Percentiles rank a stretch among this genome's conserved stretches.
Conservation (phyloP, 2,113 vertebrate species). For the Morone saxatilis region DNA sequence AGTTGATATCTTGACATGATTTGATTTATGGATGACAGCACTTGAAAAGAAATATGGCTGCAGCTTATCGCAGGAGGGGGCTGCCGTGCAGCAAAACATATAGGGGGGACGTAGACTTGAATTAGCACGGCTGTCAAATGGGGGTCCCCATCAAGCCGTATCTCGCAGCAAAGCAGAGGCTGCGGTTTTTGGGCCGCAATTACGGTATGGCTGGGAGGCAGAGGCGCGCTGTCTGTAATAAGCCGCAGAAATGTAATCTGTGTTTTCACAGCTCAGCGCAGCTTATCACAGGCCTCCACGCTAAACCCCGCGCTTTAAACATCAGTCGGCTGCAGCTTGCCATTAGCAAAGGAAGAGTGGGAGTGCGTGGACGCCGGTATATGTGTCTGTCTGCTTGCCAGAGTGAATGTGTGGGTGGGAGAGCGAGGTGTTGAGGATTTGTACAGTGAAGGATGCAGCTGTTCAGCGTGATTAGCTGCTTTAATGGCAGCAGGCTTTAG, state of each 20-base stretch:
- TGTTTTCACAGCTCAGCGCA: constrained; percentile 84
- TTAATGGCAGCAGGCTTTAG: constrained; percentile 68
- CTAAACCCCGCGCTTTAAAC: constrained; percentile 77
- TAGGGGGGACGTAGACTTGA: constrained; percentile 64
- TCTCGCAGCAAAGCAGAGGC: constrained; percentile 69
- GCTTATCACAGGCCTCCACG: constrained; percentile 82
- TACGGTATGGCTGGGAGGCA: constrained; percentile 73
- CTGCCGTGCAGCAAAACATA: constrained; percentile 39
- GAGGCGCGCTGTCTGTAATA: constrained; percentile 69
- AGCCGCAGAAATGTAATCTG: constrained; percentile 85
- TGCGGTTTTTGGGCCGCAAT: constrained; percentile 77
- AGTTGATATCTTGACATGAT: constrained; percentile 28
- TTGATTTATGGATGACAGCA: constrained; percentile 44
- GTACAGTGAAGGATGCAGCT: constrained; percentile 77
- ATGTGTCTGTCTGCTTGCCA: constrained; percentile 59
- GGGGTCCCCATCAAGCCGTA: constrained; percentile 68
- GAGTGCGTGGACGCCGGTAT: constrained; percentile 45
- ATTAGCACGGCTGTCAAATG: constrained; percentile 81
- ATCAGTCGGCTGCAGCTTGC: constrained; percentile 69
- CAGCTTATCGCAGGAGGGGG: constrained; percentile 58
- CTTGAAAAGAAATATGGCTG: constrained; percentile 51
- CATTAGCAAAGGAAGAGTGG: constrained; percentile 67
- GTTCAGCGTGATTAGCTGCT: constrained; percentile 76
- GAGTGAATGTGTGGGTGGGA: constrained; percentile 62
- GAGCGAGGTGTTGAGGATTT: constrained; percentile 73